phyloP scores from a whole-genome alignment of 2,797 vertebrate species.

The Dipus sagitta region DNA sequence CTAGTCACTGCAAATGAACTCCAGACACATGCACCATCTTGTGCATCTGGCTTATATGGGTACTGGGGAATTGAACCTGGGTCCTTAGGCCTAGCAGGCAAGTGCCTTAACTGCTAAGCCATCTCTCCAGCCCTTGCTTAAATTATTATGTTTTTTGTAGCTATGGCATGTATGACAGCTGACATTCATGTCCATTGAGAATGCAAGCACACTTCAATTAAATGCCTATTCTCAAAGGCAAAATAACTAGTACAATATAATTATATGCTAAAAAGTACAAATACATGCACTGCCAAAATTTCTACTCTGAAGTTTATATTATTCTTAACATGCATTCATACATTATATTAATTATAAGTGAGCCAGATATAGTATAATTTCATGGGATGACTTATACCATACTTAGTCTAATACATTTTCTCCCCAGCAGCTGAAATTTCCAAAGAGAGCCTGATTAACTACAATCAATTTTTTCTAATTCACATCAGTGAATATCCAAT shows the following conservation, averaged over 20 bases:
- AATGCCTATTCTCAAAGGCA: conserved; percentile 29
- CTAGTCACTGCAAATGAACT: too few relatives aligned
- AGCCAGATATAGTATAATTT: conserved; percentile 39
- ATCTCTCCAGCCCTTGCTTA: too few relatives aligned
- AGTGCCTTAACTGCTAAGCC: too few relatives aligned
- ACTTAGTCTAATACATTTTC: background rate
- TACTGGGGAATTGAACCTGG: too few relatives aligned
- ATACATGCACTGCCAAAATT: conserved; percentile 39
- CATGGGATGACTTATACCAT: background rate
- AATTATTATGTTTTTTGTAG: conserved; percentile 10
- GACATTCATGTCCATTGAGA: conserved; percentile 56
- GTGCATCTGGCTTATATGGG: too few relatives aligned
- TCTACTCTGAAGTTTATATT: conserved; percentile 10
- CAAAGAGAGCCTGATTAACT: background rate
- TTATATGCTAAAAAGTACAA: conserved; percentile 18
- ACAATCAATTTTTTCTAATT: conserved; percentile 39
- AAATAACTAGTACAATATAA: conserved; percentile 18
- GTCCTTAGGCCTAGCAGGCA: too few relatives aligned
- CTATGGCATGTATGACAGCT: conserved; percentile 18
- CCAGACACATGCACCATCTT: too few relatives aligned
- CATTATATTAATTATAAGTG: conserved; percentile 17
- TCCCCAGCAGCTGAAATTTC: conserved; percentile 18
- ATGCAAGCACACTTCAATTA: conserved; percentile 39
- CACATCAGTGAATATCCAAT: conserved; percentile 26
- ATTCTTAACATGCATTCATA: background rate